Percentiles rank a stretch among this genome's conserved stretches.
phyloP scores from a whole-genome alignment of 1,140 invertebrate species.

The Papilio aristodemus region DNA sequence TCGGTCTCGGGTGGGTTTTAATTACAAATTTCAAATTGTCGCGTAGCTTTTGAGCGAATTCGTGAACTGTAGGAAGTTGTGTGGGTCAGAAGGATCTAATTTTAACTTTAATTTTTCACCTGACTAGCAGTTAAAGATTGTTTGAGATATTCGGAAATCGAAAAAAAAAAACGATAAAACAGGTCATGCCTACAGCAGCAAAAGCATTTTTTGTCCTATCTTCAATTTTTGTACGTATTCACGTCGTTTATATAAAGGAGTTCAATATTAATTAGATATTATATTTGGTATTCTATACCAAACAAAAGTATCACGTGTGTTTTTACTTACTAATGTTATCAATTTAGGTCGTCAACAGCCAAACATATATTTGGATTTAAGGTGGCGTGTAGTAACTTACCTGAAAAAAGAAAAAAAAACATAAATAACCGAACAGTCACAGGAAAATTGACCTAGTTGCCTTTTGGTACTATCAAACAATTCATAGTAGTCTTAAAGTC shows the following conservation, averaged over 20 bases:
- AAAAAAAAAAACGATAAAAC: conserved; percentile 1
- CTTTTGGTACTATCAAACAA: background rate
- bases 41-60: conserved; percentile 22
- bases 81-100: conserved; percentile 6
- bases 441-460: background rate
- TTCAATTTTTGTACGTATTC: background rate
- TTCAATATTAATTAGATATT: no score
- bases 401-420: conserved; percentile 44
- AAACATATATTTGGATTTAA: background rate
- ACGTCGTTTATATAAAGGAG: background rate
- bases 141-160: background rate
- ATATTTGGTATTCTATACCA: no score
- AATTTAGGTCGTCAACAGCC: background rate
- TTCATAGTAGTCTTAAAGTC: background rate
- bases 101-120: conserved; percentile 15
- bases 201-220: no score
- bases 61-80: background rate
- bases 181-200: background rate
- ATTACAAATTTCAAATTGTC: conserved; percentile 62
- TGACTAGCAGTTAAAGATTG: background rate
- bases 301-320: no score
- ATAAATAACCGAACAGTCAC: conserved; percentile 1
- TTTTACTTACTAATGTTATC: conserved; percentile 4
- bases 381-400: conserved; percentile 40
- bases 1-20: conserved; percentile 45